These are phyloP conservation scores for Stegodyphus mimosarum DNA, from an alignment of 1,140 invertebrate genomes.

Conservation along the genomic window DNA sequence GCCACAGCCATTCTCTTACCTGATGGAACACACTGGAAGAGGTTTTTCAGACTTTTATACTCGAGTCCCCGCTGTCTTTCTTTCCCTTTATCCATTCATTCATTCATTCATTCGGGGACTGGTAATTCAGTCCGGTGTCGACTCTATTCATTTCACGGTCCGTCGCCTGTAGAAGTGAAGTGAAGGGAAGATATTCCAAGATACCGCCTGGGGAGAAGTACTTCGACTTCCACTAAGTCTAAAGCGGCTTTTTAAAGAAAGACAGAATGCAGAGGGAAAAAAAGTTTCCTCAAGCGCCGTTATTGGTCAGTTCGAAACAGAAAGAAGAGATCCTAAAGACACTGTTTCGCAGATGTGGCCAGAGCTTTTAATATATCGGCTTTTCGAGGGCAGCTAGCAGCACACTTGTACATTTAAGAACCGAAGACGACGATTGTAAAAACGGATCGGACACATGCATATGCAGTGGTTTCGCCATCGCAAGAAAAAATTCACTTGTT, in stretches of 20 bases:
- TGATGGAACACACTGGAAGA: conserved; percentile 47
- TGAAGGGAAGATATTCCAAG: conserved; percentile 47
- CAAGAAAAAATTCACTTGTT: conserved; percentile 24
- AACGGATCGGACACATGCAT: conserved; percentile 43
- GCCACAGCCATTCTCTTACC: conserved; percentile 6
- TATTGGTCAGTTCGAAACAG: conserved; percentile 51
- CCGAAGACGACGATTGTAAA: conserved; percentile 14
- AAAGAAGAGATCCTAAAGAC: conserved; percentile 5
- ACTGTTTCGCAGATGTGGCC: conserved; percentile 36
- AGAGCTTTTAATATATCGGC: conserved; percentile 49
- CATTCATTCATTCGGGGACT: conserved; percentile 23
- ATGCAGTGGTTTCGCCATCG: conserved; percentile 23
- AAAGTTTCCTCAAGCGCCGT: conserved; percentile 35
- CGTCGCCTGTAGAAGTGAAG: conserved; percentile 50
- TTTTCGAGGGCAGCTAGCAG: conserved; percentile 25
- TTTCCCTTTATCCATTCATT: conserved; percentile 43
- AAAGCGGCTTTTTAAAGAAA: conserved; percentile 23
- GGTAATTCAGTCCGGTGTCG: conserved; percentile 54
- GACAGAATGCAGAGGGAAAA: conserved; percentile 4
- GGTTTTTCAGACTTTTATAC: conserved; percentile 55
- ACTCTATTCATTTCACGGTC: conserved; percentile 58
- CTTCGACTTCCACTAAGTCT: conserved; percentile 45
- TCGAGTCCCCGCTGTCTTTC: conserved; percentile 27
- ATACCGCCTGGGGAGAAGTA: conserved; percentile 19
- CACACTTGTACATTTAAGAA: conserved; percentile 23